Conservation (phyloP, 2,888 invertebrate species). For the Monopis laevigella region DNA sequence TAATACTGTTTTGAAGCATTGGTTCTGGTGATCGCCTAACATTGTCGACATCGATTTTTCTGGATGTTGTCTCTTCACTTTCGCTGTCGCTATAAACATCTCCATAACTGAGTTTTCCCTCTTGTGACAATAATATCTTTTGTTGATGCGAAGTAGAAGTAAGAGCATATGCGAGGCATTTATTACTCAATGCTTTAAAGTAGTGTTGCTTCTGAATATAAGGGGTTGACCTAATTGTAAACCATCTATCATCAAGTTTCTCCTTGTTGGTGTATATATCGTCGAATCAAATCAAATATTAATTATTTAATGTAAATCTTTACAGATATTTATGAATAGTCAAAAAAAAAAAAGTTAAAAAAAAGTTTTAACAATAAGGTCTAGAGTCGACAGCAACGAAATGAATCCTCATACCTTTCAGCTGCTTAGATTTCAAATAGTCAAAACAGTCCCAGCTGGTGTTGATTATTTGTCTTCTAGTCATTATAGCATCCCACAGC, state of each 20-base stretch:
- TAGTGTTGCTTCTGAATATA: slow-evolving; percentile 13
- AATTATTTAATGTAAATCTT: too few species aligned
- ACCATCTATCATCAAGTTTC: slow-evolving; percentile 12
- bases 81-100: slow-evolving; percentile 9
- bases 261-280: slow-evolving; percentile 5
- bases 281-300: too few species aligned
- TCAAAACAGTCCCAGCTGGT: slow-evolving; percentile 9
- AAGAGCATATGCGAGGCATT: too few species aligned
- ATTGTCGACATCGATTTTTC: too few species aligned
- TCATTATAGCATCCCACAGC: slow-evolving; percentile 13
- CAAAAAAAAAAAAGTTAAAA: too few species aligned
- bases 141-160: too few species aligned
- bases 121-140: background rate
- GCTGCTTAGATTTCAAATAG: slow-evolving; percentile 11
- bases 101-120: slow-evolving; percentile 8
- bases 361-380: too few species aligned
- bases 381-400: background rate
- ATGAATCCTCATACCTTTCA: slow-evolving; percentile 2
- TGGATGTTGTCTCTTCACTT: too few species aligned
- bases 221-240: slow-evolving; percentile 4
- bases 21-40: slow-evolving; percentile 2
- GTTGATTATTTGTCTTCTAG: slow-evolving; percentile 6
- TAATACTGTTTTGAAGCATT: too few species aligned
- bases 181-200: too few species aligned
- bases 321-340: too few species aligned